phyloP scores from a whole-genome alignment of 2,797 vertebrate species.

The Macropodus opercularis region DNA sequence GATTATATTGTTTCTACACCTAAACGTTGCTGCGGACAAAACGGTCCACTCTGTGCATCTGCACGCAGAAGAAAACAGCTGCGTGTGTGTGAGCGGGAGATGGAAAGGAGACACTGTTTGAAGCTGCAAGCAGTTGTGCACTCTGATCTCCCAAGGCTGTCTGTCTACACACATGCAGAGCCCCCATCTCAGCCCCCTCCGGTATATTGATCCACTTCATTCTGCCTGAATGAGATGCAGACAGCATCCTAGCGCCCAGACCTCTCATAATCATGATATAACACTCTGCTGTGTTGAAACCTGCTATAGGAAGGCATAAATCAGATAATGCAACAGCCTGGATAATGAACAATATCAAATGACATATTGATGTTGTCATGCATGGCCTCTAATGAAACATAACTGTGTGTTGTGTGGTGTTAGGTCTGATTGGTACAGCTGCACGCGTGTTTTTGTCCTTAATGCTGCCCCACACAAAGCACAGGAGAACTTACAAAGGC shows the following conservation, averaged over 20 bases:
- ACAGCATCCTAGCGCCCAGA: slow-evolving; percentile 67
- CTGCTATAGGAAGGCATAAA: slow-evolving; percentile 71
- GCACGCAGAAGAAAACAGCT: slow-evolving; percentile 29
- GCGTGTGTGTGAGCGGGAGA: slow-evolving; percentile 26
- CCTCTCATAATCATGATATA: slow-evolving; percentile 80
- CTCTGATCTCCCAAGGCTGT: slow-evolving; percentile 69
- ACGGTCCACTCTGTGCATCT: slow-evolving; percentile 15
- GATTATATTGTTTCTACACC: slow-evolving; percentile 38
- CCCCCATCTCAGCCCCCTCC: slow-evolving; percentile 65
- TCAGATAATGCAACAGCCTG: slow-evolving; percentile 68
- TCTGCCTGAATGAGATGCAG: slow-evolving; percentile 79
- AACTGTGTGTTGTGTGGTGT: slow-evolving; percentile 47
- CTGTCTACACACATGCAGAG: slow-evolving; percentile 46
- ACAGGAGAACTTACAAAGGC: slow-evolving; percentile 31
- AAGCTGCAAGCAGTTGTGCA: slow-evolving; percentile 50
- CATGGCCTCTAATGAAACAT: slow-evolving; percentile 62
- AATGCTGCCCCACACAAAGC: slow-evolving; percentile 2
- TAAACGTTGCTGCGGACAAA: slow-evolving; percentile 41
- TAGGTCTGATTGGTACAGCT: slow-evolving; percentile 33
- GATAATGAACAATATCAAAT: slow-evolving; percentile 78
- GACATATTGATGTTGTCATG: slow-evolving; percentile 75
- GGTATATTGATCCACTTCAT: slow-evolving; percentile 83
- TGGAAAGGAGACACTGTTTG: slow-evolving; percentile 37
- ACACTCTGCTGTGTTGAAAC: slow-evolving; percentile 64
- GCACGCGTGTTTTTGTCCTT: slow-evolving; percentile 29